Evolutionary conservation across 2,113 vertebrate species (phyloP).

Genomic region (Mionectes macconnelli): DNA sequence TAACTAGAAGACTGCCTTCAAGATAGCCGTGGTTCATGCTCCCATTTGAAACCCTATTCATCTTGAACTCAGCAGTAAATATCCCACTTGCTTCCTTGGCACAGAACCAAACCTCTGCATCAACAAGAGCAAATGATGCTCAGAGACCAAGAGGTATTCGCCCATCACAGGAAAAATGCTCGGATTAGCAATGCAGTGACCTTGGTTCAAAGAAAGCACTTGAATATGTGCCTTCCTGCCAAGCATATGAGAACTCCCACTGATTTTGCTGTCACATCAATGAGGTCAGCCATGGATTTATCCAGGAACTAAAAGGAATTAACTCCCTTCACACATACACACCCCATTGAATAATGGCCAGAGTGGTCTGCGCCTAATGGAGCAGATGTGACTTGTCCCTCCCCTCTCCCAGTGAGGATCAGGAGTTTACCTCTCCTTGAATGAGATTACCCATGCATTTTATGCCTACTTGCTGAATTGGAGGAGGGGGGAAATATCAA

Average conservation of each 20-base stretch:
- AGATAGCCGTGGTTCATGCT: not conserved
- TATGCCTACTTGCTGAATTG: not conserved
- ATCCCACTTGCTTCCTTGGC: not conserved
- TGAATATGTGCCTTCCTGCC: not conserved
- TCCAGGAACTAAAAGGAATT: constrained; percentile 41
- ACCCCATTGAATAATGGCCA: not conserved
- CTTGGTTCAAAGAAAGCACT: constrained; percentile 26
- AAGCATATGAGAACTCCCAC: constrained; percentile 1
- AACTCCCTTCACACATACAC: constrained; percentile 8
- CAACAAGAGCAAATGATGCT: not conserved
- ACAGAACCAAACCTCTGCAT: not conserved
- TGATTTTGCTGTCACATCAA: constrained; percentile 47
- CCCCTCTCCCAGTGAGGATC: not conserved
- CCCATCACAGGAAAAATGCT: constrained; percentile 4
- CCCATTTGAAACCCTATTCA: not conserved
- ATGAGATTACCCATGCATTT: not conserved
- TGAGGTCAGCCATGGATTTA: constrained; percentile 36
- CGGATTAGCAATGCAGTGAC: constrained; percentile 26
- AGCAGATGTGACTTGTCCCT: not conserved
- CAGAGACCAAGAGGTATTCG: not conserved
- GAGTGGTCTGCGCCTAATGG: not conserved
- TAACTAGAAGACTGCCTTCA: constrained; percentile 6
- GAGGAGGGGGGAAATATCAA: not conserved
- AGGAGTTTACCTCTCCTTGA: not conserved
- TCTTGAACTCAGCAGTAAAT: not conserved